Conservation (phyloP, 1,140 invertebrate genomes). For the Drosophila ohnishii region DNA sequence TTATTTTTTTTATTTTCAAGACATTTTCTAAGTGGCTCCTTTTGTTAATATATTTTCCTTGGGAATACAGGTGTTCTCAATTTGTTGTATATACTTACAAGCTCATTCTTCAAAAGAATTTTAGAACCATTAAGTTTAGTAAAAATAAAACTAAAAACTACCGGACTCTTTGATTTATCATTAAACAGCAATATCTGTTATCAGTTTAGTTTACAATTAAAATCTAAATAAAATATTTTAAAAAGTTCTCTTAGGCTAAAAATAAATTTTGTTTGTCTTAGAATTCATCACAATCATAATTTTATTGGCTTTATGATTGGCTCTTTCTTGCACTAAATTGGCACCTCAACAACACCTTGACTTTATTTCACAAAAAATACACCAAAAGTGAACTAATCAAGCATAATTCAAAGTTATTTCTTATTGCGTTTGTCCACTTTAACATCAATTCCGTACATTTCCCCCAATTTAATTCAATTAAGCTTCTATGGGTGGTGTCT, state of each 20-base stretch:
- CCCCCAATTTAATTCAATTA: slow-evolving; percentile 78
- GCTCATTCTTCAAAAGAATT: no score
- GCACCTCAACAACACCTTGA: slow-evolving; percentile 47
- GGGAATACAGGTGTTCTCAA: no score
- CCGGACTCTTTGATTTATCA: background rate
- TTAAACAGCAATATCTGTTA: background rate
- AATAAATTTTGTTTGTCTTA: background rate
- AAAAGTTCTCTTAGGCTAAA: background rate
- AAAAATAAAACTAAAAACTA: no score
- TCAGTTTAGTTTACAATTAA: no score
- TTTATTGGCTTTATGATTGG: background rate
- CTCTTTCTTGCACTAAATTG: slow-evolving; percentile 16
- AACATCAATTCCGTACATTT: slow-evolving; percentile 69
- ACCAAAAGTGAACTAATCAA: slow-evolving; percentile 42
- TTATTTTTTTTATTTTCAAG: no score
- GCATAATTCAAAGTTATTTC: slow-evolving; percentile 54
- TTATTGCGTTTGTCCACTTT: slow-evolving; percentile 57
- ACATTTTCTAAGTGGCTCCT: no score
- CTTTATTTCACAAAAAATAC: slow-evolving; percentile 20
- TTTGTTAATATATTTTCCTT: no score
- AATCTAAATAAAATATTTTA: background rate
- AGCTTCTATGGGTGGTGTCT: slow-evolving; percentile 47
- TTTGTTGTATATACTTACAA: no score
- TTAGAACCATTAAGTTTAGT: no score
- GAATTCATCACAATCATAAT: no score